Conservation (phyloP, 1,140 invertebrate genomes). For the Tenebrio molitor region DNA sequence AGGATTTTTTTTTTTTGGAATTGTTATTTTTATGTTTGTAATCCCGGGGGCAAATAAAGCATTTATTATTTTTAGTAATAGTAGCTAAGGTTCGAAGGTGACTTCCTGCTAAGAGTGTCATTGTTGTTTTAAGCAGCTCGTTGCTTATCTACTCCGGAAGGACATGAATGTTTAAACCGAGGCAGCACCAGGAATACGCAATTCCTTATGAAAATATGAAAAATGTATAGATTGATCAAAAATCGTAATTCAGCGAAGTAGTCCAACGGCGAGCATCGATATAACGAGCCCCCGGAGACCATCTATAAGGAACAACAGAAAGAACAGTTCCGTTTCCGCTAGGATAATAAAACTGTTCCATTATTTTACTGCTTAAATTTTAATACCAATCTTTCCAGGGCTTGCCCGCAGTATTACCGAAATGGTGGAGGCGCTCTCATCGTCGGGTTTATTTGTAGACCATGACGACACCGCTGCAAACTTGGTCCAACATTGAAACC, state of each 20-base stretch:
- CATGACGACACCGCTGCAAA: slow-evolving; percentile 18
- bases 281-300: slow-evolving; percentile 46
- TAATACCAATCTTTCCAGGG: slow-evolving; percentile 45
- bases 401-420: background rate
- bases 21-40: too few relatives aligned
- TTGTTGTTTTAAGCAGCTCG: too few relatives aligned
- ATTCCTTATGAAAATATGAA: slow-evolving; percentile 51
- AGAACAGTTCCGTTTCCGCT: slow-evolving; percentile 39
- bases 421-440: slow-evolving; percentile 3
- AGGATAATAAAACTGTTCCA: slow-evolving; percentile 52
- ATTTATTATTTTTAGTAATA: too few relatives aligned
- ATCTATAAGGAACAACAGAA: slow-evolving; percentile 49
- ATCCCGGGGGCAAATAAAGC: too few relatives aligned
- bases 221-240: slow-evolving; percentile 52
- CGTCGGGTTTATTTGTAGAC: slow-evolving; percentile 9
- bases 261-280: slow-evolving; percentile 48
- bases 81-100: too few relatives aligned
- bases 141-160: slow-evolving; percentile 1
- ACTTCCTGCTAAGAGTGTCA: too few relatives aligned
- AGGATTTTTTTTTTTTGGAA: too few relatives aligned
- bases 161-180: slow-evolving; percentile 26
- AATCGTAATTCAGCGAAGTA: slow-evolving; percentile 50
- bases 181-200: slow-evolving; percentile 8
- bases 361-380: slow-evolving; percentile 52
- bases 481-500: background rate